A percentile compares a stretch with the other conserved stretches of the same genome.
These are phyloP conservation scores for Excalfactoria chinensis DNA, from an alignment of 2,113 vertebrate genomes.

Conservation along the genomic window DNA sequence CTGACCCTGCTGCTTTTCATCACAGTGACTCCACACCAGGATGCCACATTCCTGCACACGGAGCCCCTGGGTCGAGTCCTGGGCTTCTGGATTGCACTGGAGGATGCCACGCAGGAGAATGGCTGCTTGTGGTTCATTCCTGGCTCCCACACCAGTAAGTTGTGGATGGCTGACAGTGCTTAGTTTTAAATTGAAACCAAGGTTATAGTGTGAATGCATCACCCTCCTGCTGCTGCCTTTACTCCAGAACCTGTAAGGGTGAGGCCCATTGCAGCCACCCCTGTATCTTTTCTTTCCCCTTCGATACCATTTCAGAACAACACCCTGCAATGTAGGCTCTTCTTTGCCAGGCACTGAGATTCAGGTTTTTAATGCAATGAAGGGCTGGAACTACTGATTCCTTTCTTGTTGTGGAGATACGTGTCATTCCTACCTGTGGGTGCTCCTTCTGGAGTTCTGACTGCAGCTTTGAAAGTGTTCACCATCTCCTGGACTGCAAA, in stretches of 20 bases:
- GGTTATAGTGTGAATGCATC: neutral
- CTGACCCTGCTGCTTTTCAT: neutral
- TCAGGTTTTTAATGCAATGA: neutral
- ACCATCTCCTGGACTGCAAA: neutral
- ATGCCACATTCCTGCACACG: slow-evolving; percentile 93
- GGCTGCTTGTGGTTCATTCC: slow-evolving; percentile 97
- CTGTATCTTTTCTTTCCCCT: neutral
- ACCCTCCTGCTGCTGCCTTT: neutral
- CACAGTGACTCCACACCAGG: slow-evolving; percentile 91
- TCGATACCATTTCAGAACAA: neutral
- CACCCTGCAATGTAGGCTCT: neutral
- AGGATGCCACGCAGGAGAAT: slow-evolving; percentile 87
- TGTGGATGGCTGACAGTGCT: neutral
- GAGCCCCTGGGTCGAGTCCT: slow-evolving; percentile 90
- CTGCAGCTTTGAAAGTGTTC: neutral
- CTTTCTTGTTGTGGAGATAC: neutral
- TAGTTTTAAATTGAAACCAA: neutral
- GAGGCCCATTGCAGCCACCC: neutral
- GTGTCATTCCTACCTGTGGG: neutral
- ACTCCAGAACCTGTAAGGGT: neutral
- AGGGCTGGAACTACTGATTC: neutral
- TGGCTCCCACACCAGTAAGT: slow-evolving; percentile 90
- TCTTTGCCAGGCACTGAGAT: neutral
- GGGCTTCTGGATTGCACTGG: slow-evolving; percentile 92
- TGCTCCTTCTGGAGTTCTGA: neutral